Evolutionary conservation across 2,888 invertebrate species (phyloP), one percentile per base, ranked within the genome.

Genomic region (Allygus modestus): DNA sequence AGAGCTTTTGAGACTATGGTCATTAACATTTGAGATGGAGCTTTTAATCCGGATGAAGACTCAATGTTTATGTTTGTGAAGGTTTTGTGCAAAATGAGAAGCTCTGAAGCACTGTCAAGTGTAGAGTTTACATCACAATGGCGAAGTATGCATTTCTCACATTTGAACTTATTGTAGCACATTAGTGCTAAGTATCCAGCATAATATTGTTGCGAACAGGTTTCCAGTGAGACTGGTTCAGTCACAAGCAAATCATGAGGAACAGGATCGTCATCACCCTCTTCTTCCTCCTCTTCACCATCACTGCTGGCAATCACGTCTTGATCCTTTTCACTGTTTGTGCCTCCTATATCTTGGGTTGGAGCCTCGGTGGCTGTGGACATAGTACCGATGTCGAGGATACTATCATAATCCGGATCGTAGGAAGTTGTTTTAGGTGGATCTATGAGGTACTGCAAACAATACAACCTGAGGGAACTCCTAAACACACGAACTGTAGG

Each of bases 401-500:
- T 83, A 61, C 28, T 84, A 83, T 15, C 87, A 83, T 46, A 37
- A 28, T 71, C 71, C 9, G 71, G 71, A 0, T 71, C 26, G 26
- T 71, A 71, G 1, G 71, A 71, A 26, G 71, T 71, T 4, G 71
- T 71, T 26, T 71, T 71, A 1, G 71, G 71, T 9, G 71, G 71
- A 20, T 71, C 71, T 5, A 71, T n/a, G n/a, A 71, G 20, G 17
- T 9, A 4, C 28, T 71, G 5, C 4, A 71, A n/a, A 26, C 33
- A 33, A 0, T 23, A 37, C n/a, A 71, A 33, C 23, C 71, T 20
- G 33, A 71, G n/a, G n/a, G 71, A 17, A n/a, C 71, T 37, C 26
- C 71, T 2, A 37, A 86, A 86, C n/a, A 84, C 83, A 37, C 84
- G 51, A 54, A 86, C 81, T 20, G 87, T 86, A 11, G 87, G 87